Evolutionary conservation across 2,888 invertebrate genomes (phyloP).

Genomic region (Hypolimnas misippus): DNA sequence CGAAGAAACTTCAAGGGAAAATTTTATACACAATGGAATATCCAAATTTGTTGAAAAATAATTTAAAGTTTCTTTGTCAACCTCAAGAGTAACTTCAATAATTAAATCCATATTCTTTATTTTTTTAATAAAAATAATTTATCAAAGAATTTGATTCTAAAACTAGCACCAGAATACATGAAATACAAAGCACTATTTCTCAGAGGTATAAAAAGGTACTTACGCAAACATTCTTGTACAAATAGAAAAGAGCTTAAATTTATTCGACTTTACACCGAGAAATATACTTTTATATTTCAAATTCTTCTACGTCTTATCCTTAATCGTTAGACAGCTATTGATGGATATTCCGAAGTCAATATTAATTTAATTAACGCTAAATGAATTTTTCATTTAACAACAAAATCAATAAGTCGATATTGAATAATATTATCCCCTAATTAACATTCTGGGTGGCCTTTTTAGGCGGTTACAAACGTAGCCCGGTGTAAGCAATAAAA

Average conservation of each 20-base stretch:
- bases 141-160: too few relatives aligned
- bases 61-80: neutral
- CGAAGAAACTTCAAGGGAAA: neutral
- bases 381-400: slow-evolving; percentile 28
- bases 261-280: slow-evolving; percentile 35
- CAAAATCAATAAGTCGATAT: slow-evolving; percentile 64
- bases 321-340: slow-evolving; percentile 1
- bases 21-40: neutral
- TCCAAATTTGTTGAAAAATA: slow-evolving; percentile 9
- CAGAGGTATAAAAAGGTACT: neutral
- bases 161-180: neutral
- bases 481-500: slow-evolving; percentile 79
- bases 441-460: slow-evolving; percentile 79
- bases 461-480: slow-evolving; percentile 71
- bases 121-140: too few relatives aligned
- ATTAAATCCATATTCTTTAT: too few relatives aligned
- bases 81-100: too few relatives aligned
- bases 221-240: neutral
- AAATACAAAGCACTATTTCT: neutral
- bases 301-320: neutral
- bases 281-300: neutral
- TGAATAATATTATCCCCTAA: slow-evolving; percentile 80
- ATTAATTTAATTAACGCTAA: slow-evolving; percentile 25
- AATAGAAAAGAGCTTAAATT: neutral
- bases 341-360: slow-evolving; percentile 20